Conservation (phyloP, 1,140 invertebrate species). For the Conopomorpha cramerella region DNA sequence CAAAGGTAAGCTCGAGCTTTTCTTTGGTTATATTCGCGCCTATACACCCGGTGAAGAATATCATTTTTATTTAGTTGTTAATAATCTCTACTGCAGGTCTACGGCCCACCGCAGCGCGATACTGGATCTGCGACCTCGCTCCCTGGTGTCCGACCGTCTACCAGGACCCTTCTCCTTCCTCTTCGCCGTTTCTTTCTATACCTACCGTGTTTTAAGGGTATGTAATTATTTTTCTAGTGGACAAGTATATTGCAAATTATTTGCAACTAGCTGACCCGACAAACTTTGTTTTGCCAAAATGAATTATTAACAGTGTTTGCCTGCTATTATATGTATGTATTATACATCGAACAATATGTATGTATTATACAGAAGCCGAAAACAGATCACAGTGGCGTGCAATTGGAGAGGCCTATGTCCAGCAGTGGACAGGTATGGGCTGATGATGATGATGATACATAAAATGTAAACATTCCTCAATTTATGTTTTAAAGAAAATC, state of each 20-base stretch:
- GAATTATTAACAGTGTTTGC: background rate
- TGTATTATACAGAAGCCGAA: background rate
- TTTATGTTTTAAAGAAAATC: too few relatives aligned
- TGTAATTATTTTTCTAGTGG: conserved; percentile 3
- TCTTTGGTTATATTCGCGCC: too few relatives aligned
- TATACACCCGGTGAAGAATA: too few relatives aligned
- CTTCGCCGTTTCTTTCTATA: conserved; percentile 30
- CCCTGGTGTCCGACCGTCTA: conserved; percentile 30
- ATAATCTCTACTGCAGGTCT: conserved; percentile 14
- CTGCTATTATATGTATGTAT: background rate
- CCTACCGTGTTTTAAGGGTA: conserved; percentile 25
- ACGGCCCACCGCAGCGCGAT: conserved; percentile 23
- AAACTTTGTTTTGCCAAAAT: too few relatives aligned
- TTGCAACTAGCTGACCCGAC: too few relatives aligned
- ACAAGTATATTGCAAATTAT: too few relatives aligned
- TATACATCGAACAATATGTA: background rate
- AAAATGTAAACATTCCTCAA: too few relatives aligned
- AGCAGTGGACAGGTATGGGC: too few relatives aligned
- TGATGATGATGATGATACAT: too few relatives aligned
- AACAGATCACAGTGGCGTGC: background rate
- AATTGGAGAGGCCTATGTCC: too few relatives aligned
- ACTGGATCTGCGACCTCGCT: conserved; percentile 22
- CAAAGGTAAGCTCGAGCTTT: too few relatives aligned
- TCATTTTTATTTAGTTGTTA: background rate
- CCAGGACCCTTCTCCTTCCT: conserved; percentile 21